These are phyloP conservation scores for Anthonomus grandis DNA, from an alignment of 1,140 invertebrate genomes.

Conservation along the genomic window DNA sequence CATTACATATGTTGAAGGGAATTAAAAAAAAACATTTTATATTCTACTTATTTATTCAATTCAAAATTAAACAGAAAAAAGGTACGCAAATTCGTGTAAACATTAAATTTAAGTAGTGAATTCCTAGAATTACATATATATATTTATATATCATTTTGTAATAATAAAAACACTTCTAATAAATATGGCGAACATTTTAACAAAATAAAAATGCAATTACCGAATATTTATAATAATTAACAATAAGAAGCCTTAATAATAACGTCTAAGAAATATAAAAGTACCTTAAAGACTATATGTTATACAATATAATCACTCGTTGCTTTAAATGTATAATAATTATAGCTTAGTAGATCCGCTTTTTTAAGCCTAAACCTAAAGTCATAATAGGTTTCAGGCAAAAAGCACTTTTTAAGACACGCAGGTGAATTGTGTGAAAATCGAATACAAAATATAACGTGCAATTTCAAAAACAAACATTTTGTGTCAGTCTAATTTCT, in stretches of 20 bases:
- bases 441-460: slow-evolving; percentile 20
- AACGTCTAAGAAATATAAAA: no score
- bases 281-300: slow-evolving; percentile 14
- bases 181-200: slow-evolving; percentile 28
- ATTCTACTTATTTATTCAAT: no score
- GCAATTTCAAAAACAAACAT: slow-evolving; percentile 11
- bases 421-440: slow-evolving; percentile 29
- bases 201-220: slow-evolving; percentile 17
- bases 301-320: slow-evolving; percentile 21
- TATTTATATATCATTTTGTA: no score
- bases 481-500: slow-evolving; percentile 5
- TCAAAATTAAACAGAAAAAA: no score
- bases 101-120: slow-evolving; percentile 9
- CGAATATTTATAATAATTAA: no score
- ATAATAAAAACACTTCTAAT: slow-evolving; percentile 11
- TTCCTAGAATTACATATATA: no score
- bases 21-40: no score
- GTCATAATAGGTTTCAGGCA: slow-evolving; percentile 5
- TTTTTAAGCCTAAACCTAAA: slow-evolving; percentile 20
- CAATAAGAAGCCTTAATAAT: no score
- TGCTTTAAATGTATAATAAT: slow-evolving; percentile 13
- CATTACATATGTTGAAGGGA: no score
- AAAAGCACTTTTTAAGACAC: slow-evolving; percentile 28
- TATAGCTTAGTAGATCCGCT: slow-evolving; percentile 20
- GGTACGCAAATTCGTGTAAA: slow-evolving; percentile 5